phyloP scores from a whole-genome alignment of 2,888 invertebrate genomes.

The Nomada fucata region DNA sequence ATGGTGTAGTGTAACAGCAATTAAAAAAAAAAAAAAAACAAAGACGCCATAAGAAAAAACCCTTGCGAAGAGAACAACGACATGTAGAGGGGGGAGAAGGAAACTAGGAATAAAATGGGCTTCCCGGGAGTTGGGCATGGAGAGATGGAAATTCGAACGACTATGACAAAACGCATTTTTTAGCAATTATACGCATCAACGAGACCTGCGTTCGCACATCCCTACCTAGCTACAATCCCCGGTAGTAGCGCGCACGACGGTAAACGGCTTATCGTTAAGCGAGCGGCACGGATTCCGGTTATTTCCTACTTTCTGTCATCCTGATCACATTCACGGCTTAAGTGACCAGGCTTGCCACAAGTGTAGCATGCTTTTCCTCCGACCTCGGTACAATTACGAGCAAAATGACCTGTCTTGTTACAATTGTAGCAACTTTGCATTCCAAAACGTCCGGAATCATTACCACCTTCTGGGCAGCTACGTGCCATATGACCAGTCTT shows the following conservation, averaged over 20 bases:
- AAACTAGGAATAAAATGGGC: conserved; percentile 72
- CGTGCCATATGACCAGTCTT: conserved; percentile 96
- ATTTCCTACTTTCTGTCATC: conserved; percentile 88
- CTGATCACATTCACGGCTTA: conserved; percentile 95
- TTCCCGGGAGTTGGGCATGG: conserved; percentile 74
- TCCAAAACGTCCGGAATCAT: conserved; percentile 84
- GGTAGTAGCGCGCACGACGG: conserved; percentile 80
- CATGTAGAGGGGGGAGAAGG: conserved; percentile 70
- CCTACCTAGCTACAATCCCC: conserved; percentile 81
- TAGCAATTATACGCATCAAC: conserved; percentile 77
- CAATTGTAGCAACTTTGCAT: conserved; percentile 87
- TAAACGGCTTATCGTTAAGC: conserved; percentile 82
- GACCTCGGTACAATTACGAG: conserved; percentile 87
- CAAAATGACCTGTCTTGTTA: conserved; percentile 90
- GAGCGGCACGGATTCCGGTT: conserved; percentile 80
- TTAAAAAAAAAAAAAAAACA: conserved; percentile 78
- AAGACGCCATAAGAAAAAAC: conserved; percentile 76
- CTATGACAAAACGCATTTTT: conserved; percentile 73
- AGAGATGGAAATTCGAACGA: conserved; percentile 77
- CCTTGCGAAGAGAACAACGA: conserved; percentile 81
- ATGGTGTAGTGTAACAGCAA: conserved; percentile 77
- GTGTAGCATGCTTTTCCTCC: conserved; percentile 93
- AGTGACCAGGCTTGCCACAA: conserved; percentile 96
- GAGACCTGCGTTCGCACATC: conserved; percentile 79
- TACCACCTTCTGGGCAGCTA: conserved; percentile 91